These are phyloP conservation scores for Myiozetetes cayanensis DNA, from an alignment of 2,113 vertebrate genomes.

Conservation along the genomic window DNA sequence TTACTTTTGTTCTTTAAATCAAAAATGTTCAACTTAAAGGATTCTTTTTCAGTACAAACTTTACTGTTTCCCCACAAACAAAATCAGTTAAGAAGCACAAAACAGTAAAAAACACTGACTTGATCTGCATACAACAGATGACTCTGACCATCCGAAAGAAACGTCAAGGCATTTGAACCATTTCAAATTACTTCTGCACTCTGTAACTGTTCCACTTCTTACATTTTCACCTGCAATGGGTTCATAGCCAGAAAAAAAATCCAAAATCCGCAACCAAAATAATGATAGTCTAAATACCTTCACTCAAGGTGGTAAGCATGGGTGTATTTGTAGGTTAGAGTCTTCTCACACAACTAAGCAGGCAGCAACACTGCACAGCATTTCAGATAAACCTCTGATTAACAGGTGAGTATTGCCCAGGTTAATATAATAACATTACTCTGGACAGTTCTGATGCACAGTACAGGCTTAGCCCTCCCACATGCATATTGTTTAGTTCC, in stretches of 20 bases:
- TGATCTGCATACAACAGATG: neutral
- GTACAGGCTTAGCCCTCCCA: neutral
- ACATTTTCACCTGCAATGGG: neutral
- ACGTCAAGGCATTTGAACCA: neutral
- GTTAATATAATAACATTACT: neutral
- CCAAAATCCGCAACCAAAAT: neutral
- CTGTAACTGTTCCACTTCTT: neutral
- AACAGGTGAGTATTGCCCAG: neutral
- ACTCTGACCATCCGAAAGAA: neutral
- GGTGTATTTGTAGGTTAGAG: neutral
- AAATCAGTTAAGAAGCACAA: neutral
- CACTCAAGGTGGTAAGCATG: neutral
- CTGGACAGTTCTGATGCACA: neutral
- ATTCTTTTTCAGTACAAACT: neutral
- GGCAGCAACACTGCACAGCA: neutral
- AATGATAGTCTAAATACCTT: neutral
- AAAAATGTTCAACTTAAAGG: neutral
- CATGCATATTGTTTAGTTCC: neutral
- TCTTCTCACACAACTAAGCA: neutral
- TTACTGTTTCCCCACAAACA: neutral
- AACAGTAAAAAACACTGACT: neutral
- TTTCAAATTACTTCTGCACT: neutral
- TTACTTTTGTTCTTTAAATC: neutral
- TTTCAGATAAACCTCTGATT: neutral
- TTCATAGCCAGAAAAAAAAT: fast-evolving